These are phyloP conservation scores for Chondrilla cf. caribensis DNA, from an alignment of 37 sponge, comb jelly and placozoan species.

Conservation along the genomic window DNA sequence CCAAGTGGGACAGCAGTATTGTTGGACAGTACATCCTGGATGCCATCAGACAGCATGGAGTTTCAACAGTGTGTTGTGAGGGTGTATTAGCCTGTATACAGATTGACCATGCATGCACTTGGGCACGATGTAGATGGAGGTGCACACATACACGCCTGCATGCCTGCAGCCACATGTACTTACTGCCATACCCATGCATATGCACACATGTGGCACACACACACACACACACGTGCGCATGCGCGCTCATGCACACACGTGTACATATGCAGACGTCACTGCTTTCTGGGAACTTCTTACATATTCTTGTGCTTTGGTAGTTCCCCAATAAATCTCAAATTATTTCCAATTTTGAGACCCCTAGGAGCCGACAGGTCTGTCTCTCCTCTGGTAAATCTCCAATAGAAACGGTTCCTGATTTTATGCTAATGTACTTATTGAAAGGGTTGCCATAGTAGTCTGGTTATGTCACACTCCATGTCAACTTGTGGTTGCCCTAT, in stretches of 20 bases:
- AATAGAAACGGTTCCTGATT: too few species aligned
- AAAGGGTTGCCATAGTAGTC: too few species aligned
- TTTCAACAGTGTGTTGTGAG: neutral
- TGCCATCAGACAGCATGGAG: neutral
- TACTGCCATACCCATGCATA: constrained; percentile 1
- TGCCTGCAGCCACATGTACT: constrained; percentile 17
- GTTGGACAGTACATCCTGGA: neutral
- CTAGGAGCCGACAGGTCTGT: too few species aligned
- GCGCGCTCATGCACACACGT: neutral
- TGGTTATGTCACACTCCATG: too few species aligned
- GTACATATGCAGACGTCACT: neutral
- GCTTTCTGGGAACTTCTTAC: too few species aligned
- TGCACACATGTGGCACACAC: neutral
- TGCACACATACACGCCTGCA: constrained; percentile 28
- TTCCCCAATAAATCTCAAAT: too few species aligned
- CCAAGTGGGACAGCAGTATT: neutral
- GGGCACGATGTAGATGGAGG: neutral
- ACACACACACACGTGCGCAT: constrained; percentile 11
- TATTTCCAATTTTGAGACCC: too few species aligned
- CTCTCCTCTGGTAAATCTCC: too few species aligned
- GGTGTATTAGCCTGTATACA: neutral
- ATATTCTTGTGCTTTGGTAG: too few species aligned
- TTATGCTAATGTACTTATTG: too few species aligned
- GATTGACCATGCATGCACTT: neutral
- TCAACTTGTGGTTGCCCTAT: too few species aligned